Evolutionary conservation across 2,113 vertebrate species (phyloP), one percentile per base, ranked within the genome.

Genomic region (Solea senegalensis): DNA sequence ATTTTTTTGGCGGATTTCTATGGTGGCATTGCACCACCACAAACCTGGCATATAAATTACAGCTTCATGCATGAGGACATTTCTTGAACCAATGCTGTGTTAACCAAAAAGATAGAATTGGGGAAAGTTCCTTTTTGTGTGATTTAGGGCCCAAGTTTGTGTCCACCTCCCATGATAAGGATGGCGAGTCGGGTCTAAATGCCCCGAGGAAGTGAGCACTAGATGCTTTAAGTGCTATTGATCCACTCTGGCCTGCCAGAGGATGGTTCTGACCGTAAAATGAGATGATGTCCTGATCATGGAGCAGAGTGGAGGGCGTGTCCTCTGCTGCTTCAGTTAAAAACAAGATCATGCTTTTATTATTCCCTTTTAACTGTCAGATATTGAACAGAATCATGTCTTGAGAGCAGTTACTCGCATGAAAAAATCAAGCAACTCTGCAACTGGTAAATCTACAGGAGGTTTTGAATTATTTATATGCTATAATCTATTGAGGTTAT

Each of bases 171-270:
- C 48, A 21, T 52, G 27, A 34, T 7, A 4, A 41, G 28, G 15
- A 13, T 1, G 1, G 12, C 46, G n/a, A 39, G 46, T 9, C 0
- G 10, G 40, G 51, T 5, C 45, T 14, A 12, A 13, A 13, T 13
- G 45, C 11, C 11, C 9, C 12, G 45, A 11, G 14, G 44, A 45
- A 12, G 44, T 12, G 44, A 46, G 65, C 69, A 60, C 71, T 56
- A 78, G 26, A 85, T 76, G 69, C 68, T 68, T 63, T 74, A 82
- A 93, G 91, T 90, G 87, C 61, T 92, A 92, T 94, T 74, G 92
- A 94, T 93, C 88, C 11, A n/a, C 60, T 80, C 53, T 21, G 76
- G 68, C 51, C 76, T 75, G 60, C 48, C 53, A 51, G 12, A 77
- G 53, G 63, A 67, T 56, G 60, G 75, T 48, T 72, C 59, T 58